phyloP scores from a whole-genome alignment of 2,113 vertebrate genomes.

The Spheniscus mendiculus region DNA sequence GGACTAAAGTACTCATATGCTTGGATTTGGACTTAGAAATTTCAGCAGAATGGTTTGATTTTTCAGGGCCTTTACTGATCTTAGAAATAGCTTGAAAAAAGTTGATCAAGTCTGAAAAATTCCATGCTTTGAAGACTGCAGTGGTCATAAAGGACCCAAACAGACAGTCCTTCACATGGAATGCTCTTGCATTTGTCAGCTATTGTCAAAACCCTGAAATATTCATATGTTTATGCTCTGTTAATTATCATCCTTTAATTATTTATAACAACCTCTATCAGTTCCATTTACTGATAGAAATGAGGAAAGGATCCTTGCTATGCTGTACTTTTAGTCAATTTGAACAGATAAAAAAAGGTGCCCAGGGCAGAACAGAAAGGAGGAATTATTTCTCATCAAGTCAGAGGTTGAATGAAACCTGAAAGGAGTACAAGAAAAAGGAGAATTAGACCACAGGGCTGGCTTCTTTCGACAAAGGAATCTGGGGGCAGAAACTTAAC shows the following conservation, averaged over 20 bases:
- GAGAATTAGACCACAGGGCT: background rate
- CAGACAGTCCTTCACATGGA: background rate
- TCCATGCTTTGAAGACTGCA: background rate
- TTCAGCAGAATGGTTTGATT: background rate
- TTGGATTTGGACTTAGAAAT: background rate
- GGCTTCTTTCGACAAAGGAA: background rate
- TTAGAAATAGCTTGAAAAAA: background rate
- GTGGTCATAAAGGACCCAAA: background rate
- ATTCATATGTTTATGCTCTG: constrained; percentile 5
- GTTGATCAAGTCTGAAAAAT: background rate
- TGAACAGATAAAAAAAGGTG: background rate
- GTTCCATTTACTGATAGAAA: background rate
- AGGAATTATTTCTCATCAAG: background rate
- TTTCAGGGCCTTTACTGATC: background rate
- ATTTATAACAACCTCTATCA: background rate
- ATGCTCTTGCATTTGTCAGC: background rate
- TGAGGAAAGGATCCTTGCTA: background rate
- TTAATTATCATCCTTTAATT: constrained; percentile 12
- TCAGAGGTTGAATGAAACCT: background rate
- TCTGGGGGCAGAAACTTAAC: background rate
- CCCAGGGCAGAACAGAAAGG: background rate
- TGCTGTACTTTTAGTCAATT: background rate
- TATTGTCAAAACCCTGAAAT: constrained; percentile 9
- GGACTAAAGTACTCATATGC: background rate
- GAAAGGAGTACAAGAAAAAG: background rate